Evolutionary conservation across 2,797 vertebrate genomes (phyloP).

Genomic region (Malurus splendens): DNA sequence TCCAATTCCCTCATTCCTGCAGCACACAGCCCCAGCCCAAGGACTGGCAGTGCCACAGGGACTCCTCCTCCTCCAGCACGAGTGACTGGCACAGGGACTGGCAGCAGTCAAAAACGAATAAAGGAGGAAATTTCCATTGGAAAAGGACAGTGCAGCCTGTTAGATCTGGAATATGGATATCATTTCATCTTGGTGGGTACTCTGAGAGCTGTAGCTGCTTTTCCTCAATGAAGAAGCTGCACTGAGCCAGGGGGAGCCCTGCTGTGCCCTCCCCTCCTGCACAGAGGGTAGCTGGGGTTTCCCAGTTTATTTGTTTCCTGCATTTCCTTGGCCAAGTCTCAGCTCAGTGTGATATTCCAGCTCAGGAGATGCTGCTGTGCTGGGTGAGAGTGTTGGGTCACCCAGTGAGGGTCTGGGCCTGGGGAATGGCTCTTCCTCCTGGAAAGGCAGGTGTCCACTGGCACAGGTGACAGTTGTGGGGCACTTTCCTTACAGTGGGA

Average conservation of each 20-base stretch:
- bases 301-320: background rate
- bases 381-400: background rate
- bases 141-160: background rate
- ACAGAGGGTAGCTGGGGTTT: background rate
- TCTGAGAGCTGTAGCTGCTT: background rate
- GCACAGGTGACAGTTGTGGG: accelerated
- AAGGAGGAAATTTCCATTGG: background rate
- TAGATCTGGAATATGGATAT: background rate
- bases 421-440: background rate
- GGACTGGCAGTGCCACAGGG: background rate
- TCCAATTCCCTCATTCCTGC: background rate
- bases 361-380: background rate
- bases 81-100: background rate
- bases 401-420: background rate
- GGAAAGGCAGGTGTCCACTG: background rate
- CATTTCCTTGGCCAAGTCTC: background rate
- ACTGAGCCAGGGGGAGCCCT: background rate
- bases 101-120: background rate
- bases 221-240: background rate
- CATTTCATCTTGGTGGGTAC: background rate
- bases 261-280: accelerated
- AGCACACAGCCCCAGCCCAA: background rate
- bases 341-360: accelerated
- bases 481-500: background rate
- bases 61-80: accelerated